Percentiles rank a stretch among this genome's conserved stretches.
Conservation (phyloP, 23 tunicate species). For the Trididemnum nubilum region DNA sequence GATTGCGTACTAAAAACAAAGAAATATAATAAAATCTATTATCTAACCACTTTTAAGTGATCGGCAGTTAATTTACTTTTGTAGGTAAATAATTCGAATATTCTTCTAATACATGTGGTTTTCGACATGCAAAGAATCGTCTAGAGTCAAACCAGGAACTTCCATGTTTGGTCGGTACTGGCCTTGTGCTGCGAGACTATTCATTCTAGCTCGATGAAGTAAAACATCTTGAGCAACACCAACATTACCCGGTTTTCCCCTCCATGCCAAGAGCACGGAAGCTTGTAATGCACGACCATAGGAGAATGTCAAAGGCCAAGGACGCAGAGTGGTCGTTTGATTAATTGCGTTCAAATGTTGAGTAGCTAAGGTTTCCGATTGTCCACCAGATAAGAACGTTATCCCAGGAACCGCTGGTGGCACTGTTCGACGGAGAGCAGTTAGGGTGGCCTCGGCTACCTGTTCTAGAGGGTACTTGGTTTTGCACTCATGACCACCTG, state of each 20-base stretch:
- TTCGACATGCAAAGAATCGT: constrained; percentile 64
- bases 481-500: constrained; percentile 74
- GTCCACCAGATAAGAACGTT: constrained; percentile 90
- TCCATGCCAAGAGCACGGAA: constrained; percentile 88
- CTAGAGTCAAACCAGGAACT: constrained; percentile 60
- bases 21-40: too few relatives aligned
- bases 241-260: constrained; percentile 66
- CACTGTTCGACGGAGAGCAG: constrained; percentile 86
- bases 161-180: constrained; percentile 57
- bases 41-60: too few relatives aligned
- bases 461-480: constrained; percentile 73
- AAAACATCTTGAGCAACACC: constrained; percentile 65
- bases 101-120: constrained; percentile 61
- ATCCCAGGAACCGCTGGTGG: constrained; percentile 94
- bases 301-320: constrained; percentile 90
- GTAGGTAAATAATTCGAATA: not conserved
- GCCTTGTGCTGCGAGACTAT: constrained; percentile 79
- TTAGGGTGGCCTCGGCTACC: constrained; percentile 78
- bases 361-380: constrained; percentile 80
- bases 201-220: constrained; percentile 82
- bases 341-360: constrained; percentile 85
- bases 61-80: too few relatives aligned
- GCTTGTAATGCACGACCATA: constrained; percentile 94
- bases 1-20: too few relatives aligned
- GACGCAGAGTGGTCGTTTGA: constrained; percentile 42